These are phyloP conservation scores for Brachyhypopomus occidentalis DNA, from an alignment of 2,113 vertebrate genomes.

Conservation along the genomic window DNA sequence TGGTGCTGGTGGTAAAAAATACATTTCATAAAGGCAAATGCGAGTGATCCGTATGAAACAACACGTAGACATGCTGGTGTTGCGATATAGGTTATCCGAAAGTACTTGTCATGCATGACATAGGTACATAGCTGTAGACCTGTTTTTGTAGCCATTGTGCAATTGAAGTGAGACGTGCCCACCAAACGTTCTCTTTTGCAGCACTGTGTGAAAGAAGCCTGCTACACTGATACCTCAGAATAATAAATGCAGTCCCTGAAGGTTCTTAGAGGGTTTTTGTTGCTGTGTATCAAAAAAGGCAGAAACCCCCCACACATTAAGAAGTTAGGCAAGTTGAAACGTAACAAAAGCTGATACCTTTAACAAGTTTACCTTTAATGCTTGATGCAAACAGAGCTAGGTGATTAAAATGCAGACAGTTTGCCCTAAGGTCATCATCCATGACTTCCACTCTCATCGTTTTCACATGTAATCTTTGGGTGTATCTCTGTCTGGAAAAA, in stretches of 20 bases:
- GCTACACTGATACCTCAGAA: neutral
- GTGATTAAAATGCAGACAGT: too few relatives aligned
- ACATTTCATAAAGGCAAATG: slow-evolving; percentile 22
- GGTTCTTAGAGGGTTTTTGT: neutral
- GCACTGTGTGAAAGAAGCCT: neutral
- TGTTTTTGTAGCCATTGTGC: slow-evolving; percentile 22
- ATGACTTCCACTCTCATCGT: neutral
- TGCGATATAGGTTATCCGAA: slow-evolving; percentile 27
- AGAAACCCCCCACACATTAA: neutral
- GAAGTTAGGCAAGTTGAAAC: neutral
- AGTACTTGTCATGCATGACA: slow-evolving; percentile 54
- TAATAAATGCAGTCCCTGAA: neutral
- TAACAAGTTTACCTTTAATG: too few relatives aligned
- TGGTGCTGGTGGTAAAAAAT: slow-evolving; percentile 26
- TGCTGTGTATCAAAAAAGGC: neutral
- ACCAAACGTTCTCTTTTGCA: neutral
- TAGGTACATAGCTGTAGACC: slow-evolving; percentile 39
- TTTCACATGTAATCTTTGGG: slow-evolving; percentile 4
- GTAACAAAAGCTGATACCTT: too few relatives aligned
- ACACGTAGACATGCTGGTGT: slow-evolving; percentile 39
- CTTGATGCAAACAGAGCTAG: too few relatives aligned
- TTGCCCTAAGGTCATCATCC: too few relatives aligned
- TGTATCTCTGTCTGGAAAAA: slow-evolving; percentile 26
- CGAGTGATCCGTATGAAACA: slow-evolving; percentile 36
- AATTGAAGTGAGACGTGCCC: neutral